Evolutionary conservation across 2,888 invertebrate species (phyloP), one percentile per base, ranked within the genome.

Genomic region (Calameuta filiformis): DNA sequence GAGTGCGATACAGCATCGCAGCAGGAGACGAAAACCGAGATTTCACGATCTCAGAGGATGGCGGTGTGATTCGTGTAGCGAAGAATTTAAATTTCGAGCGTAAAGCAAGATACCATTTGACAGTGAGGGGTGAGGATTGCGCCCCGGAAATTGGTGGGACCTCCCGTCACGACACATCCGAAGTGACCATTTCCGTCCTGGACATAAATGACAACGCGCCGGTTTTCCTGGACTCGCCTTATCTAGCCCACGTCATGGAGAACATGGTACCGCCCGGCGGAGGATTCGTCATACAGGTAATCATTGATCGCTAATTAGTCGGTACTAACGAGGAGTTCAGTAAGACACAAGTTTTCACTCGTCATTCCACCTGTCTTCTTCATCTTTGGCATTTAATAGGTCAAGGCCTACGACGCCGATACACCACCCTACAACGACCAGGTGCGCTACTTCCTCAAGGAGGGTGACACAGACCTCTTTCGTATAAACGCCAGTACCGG

Each of bases 131-230:
- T 0, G 98, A 98, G 92, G 98, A 98, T 91, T 96, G 97, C 88
- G 96, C 96, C 35, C 94, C 94, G 84, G 95, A 96, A 88, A 94
- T 95, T 84, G 93, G 92, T 76, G 93, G 91, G 69, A 84, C 80
- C 37, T 87, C 87, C 75, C 94, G 94, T 89, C 95, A 94, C 90
- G 97, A 96, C 93, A 96, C 95, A 79, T 97, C 95, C 84, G 96
- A 96, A 91, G 94, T 98, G 85, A 95, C 96, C 81, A 96, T 98
- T 87, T 94, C 95, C 79, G 96, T 98, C 77, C 94, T 96, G 83
- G 98, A 98, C 92, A 96, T 98, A 89, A 98, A 98, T 92, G 98
- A 98, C 92, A 98, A 98, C 90, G 96, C 96, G 40, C 98, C 98
- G 73, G 96, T 97, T 73, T 98, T 98, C 92, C 93, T 97, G 85